Conservation (phyloP, 1,140 invertebrate genomes). For the Drosophila lacteicornis region DNA sequence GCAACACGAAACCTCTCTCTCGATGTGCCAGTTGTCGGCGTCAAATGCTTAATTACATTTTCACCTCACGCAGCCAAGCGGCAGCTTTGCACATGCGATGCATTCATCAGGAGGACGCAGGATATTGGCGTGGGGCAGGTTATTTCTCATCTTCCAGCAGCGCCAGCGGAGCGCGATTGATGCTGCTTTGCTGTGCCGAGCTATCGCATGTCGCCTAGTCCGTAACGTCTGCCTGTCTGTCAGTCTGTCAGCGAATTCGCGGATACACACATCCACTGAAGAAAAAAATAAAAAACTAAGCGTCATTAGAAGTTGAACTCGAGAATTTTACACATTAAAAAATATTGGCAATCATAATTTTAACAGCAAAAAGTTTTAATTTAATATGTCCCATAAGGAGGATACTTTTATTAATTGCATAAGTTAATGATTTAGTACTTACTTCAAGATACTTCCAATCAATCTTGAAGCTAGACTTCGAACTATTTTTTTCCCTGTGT, state of each 20-base stretch:
- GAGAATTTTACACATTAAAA: neutral
- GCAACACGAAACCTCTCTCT: neutral
- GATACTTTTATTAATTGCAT: too few relatives aligned
- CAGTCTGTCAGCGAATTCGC: slow-evolving; percentile 26
- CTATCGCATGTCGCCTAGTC: slow-evolving; percentile 61
- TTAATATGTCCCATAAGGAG: too few relatives aligned
- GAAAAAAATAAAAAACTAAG: neutral
- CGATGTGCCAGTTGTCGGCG: slow-evolving; percentile 1
- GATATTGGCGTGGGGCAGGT: slow-evolving; percentile 45
- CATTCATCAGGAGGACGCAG: slow-evolving; percentile 63
- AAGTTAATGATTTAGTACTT: neutral
- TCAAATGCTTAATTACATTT: slow-evolving; percentile 80
- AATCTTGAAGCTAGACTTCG: too few relatives aligned
- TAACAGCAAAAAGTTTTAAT: too few relatives aligned
- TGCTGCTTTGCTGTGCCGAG: slow-evolving; percentile 51
- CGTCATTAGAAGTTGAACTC: neutral
- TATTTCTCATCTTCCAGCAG: slow-evolving; percentile 42
- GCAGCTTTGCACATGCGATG: slow-evolving; percentile 49
- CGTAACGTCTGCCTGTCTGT: slow-evolving; percentile 27
- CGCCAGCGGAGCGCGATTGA: slow-evolving; percentile 38
- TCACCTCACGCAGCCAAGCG: slow-evolving; percentile 51
- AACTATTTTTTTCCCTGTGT: slow-evolving; percentile 9
- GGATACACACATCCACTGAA: slow-evolving; percentile 21
- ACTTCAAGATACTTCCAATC: neutral
- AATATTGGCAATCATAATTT: neutral